phyloP scores from a whole-genome alignment of 2,888 invertebrate species.

The Cremastobaeus sp. region DNA sequence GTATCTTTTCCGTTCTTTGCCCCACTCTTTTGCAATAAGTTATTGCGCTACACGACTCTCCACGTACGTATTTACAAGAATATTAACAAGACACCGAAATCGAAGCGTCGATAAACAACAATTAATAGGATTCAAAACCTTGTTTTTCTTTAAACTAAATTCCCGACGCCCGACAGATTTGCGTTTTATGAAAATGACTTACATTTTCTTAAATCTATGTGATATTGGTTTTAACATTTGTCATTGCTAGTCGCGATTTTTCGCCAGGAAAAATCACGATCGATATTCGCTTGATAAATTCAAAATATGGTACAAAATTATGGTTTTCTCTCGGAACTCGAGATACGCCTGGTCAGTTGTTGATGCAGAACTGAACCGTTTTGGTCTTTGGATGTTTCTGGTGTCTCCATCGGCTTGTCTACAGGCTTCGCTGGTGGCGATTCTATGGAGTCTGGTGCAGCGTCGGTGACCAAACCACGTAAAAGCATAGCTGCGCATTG shows the following conservation, averaged over 20 bases:
- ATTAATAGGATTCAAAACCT: not conserved
- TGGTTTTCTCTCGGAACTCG: conserved; percentile 76
- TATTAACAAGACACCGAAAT: too few relatives aligned
- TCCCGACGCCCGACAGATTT: too few relatives aligned
- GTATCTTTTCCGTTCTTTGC: conserved; percentile 5
- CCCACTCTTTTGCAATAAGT: not conserved
- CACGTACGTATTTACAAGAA: conserved; percentile 45
- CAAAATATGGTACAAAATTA: conserved; percentile 60
- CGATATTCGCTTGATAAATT: conserved; percentile 32
- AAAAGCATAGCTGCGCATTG: conserved; percentile 83
- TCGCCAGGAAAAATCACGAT: conserved; percentile 48
- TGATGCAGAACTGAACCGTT: conserved; percentile 70
- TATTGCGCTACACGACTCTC: conserved; percentile 29
- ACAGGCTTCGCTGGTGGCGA: not conserved
- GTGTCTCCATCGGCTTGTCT: conserved; percentile 30
- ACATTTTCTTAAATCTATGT: too few relatives aligned
- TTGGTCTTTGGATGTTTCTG: conserved; percentile 67
- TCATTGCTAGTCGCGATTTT: conserved; percentile 21
- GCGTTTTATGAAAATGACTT: conserved; percentile 13
- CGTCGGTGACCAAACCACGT: conserved; percentile 84
- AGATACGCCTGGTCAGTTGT: conserved; percentile 74
- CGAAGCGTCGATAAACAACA: too few relatives aligned
- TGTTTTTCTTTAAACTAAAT: too few relatives aligned
- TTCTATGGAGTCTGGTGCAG: conserved; percentile 79
- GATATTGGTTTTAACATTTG: not conserved